Evolutionary conservation across 1,140 invertebrate species (phyloP), one percentile per base, ranked within the genome.

Genomic region (Linepithema humile): DNA sequence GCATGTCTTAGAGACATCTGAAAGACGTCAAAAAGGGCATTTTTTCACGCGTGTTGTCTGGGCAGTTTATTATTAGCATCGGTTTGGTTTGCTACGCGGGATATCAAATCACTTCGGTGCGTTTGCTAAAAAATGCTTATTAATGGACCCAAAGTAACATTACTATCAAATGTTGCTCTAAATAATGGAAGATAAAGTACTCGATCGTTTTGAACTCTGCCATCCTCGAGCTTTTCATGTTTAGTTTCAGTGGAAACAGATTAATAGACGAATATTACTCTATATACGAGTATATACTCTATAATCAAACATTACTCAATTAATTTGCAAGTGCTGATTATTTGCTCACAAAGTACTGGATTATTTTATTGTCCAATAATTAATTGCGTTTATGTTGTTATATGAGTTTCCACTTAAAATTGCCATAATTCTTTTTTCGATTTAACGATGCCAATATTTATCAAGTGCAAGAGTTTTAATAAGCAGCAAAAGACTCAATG

Each of bases 141-240:
- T 50, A 62, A 62, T 15, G 43, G 10, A 45, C 15, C 15, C 2
- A 20, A 70, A 62, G 20, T 50, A 64, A 85, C n/a, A 10, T 45
- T 75, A 43, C 69, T 60, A 20, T n/a, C 38, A 50, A 48, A 57
- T 73, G 70, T 84, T 74, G 35, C 40, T 89, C 10, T 57, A 93
- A 88, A 92, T 93, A 87, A 65, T 90, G 48, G 59, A 92, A 62
- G 83, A 92, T 86, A 23, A 89, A 91, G 70, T 91, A 91, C 60
- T 32, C 55, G 1, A 73, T 74, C 3, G 91, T 91, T 59, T 55
- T 92, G 1, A 86, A 84, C 6, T 45, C 92, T 1, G 90, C 92
- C 4, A 90, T 92, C 6, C 48, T 91, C 12, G 93, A 93, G 70
- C 59, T 93, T 45, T 94, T 91, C 82, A 64, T 94, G 23, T 93